Evolutionary conservation across 64 coral and sea anemone species (phyloP).

Genomic region (Trachythela sp.): DNA sequence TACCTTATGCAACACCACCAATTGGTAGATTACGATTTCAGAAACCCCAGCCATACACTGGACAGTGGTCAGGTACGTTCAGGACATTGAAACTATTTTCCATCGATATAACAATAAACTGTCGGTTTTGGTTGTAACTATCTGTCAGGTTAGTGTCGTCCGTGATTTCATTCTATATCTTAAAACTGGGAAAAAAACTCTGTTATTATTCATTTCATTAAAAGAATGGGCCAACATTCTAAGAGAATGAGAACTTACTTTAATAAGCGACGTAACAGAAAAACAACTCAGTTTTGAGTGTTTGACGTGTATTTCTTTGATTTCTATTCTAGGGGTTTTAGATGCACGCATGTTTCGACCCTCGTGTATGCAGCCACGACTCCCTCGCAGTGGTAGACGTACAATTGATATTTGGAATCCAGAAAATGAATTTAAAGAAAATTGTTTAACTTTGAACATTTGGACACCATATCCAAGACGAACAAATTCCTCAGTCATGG

Average conservation of each 20-base stretch:
- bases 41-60: neutral
- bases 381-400: neutral
- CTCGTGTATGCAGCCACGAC: neutral
- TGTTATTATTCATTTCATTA: too few relatives aligned
- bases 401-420: constrained; percentile 23
- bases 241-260: too few relatives aligned
- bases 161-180: too few relatives aligned
- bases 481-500: neutral
- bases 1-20: neutral
- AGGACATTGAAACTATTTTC: neutral
- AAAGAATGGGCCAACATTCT: too few relatives aligned
- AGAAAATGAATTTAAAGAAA: constrained; percentile 13
- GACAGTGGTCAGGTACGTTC: neutral
- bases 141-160: too few relatives aligned
- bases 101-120: too few relatives aligned
- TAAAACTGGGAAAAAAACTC: too few relatives aligned
- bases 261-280: neutral
- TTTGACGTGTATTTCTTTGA: neutral
- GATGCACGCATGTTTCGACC: neutral
- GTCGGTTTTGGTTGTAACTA: too few relatives aligned
- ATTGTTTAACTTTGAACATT: constrained; percentile 20
- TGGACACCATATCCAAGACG: constrained; percentile 26
- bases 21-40: neutral
- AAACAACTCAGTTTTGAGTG: neutral
- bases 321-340: neutral